phyloP scores from a whole-genome alignment of 2,113 vertebrate genomes.

The Equus przewalskii region DNA sequence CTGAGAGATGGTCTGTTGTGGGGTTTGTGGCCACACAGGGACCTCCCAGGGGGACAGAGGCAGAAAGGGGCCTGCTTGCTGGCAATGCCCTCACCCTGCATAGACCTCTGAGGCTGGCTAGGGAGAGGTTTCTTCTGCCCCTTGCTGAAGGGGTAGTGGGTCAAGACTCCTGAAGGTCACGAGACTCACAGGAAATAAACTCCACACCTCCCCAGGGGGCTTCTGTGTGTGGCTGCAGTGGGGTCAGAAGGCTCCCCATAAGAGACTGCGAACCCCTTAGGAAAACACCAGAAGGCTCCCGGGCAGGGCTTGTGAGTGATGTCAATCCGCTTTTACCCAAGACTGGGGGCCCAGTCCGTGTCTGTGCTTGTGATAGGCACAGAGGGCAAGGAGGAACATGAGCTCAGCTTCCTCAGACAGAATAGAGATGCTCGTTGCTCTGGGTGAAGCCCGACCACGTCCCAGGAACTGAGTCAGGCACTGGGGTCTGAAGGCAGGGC shows the following conservation, averaged over 20 bases:
- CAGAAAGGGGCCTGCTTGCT: background rate
- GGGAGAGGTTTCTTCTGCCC: background rate
- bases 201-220: background rate
- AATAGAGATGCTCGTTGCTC: background rate
- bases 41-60: background rate
- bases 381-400: background rate
- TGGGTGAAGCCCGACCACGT: background rate
- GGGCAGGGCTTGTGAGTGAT: background rate
- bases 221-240: background rate
- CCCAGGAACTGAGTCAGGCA: background rate
- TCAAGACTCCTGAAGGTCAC: slow-evolving; percentile 57
- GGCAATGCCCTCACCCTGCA: background rate
- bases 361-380: background rate
- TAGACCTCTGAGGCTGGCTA: background rate
- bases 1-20: background rate
- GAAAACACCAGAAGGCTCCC: background rate
- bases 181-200: background rate
- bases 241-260: background rate
- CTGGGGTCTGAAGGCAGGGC: background rate
- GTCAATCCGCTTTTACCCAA: background rate
- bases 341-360: background rate
- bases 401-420: background rate
- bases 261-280: background rate
- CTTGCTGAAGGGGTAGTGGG: background rate
- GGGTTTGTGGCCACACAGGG: background rate